phyloP scores from a whole-genome alignment of 2,888 invertebrate species.

The Dexiosoma caninum region DNA sequence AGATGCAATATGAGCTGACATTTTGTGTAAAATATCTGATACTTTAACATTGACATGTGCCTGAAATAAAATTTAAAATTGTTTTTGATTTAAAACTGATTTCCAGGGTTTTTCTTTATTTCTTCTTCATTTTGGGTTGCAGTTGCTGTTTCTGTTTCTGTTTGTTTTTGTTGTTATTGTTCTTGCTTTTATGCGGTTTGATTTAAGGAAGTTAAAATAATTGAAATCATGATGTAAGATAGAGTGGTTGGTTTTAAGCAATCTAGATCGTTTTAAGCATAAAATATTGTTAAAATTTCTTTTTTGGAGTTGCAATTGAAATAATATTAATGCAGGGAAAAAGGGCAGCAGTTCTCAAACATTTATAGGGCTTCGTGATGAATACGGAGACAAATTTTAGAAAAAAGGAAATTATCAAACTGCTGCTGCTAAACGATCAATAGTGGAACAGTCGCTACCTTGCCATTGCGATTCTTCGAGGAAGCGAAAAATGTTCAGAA shows the following conservation, averaged over 20 bases:
- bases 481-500: no score
- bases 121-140: no score
- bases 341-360: not conserved
- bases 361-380: not conserved
- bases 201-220: constrained; percentile 52
- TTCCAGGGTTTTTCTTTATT: not conserved
- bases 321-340: constrained; percentile 3
- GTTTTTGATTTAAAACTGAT: constrained; percentile 60
- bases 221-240: constrained; percentile 8
- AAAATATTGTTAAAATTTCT: constrained; percentile 37
- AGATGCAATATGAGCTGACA: constrained; percentile 57
- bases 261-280: constrained; percentile 58
- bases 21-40: constrained; percentile 61
- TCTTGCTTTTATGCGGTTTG: constrained; percentile 13
- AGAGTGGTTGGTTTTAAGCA: constrained; percentile 43
- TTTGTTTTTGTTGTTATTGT: not conserved
- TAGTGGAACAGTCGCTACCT: no score
- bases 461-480: no score
- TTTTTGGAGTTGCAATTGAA: constrained; percentile 22
- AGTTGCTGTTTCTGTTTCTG: no score
- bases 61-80: constrained; percentile 64
- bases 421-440: no score
- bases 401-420: no score
- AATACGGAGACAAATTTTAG: no score
- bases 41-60: constrained; percentile 63